phyloP scores from a whole-genome alignment of 1,140 invertebrate species.

The Tetragonula clypearis region DNA sequence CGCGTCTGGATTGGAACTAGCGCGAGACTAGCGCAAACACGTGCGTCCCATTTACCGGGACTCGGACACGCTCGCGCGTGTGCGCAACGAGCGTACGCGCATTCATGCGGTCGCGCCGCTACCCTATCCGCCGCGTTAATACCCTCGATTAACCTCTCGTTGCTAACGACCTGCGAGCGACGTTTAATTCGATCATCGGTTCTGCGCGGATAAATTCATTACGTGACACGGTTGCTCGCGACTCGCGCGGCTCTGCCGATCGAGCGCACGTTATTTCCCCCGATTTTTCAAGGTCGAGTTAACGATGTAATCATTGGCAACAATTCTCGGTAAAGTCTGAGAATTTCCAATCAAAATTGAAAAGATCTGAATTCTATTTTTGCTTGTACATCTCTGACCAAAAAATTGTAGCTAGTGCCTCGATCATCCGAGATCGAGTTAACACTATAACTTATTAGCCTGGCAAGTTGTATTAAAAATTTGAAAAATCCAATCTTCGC shows the following conservation, averaged over 20 bases:
- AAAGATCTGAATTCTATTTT: too few relatives aligned
- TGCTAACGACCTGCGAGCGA: conserved; percentile 38
- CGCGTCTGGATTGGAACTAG: conserved; percentile 30
- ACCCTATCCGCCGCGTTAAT: conserved; percentile 15
- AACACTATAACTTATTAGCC: too few relatives aligned
- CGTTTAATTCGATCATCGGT: conserved; percentile 48
- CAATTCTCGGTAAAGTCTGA: too few relatives aligned
- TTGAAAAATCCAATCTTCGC: too few relatives aligned
- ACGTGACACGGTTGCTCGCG: background rate
- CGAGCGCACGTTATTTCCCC: background rate
- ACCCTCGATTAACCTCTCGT: conserved; percentile 44
- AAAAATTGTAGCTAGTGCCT: too few relatives aligned
- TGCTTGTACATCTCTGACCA: too few relatives aligned
- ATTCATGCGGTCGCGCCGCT: background rate
- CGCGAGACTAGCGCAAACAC: conserved; percentile 47
- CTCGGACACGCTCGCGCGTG: conserved; percentile 17
- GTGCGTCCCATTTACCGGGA: conserved; percentile 48
- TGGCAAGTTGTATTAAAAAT: too few relatives aligned
- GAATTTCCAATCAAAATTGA: too few relatives aligned
- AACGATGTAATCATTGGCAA: background rate
- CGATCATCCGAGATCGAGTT: too few relatives aligned
- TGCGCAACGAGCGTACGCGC: conserved; percentile 12
- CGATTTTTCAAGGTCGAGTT: conserved; percentile 1
- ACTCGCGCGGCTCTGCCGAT: too few relatives aligned
- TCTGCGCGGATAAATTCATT: conserved; percentile 38